Evolutionary conservation across 2,797 vertebrate species (phyloP), one percentile per base, ranked within the genome.

Genomic region (Alcedo atthis): DNA sequence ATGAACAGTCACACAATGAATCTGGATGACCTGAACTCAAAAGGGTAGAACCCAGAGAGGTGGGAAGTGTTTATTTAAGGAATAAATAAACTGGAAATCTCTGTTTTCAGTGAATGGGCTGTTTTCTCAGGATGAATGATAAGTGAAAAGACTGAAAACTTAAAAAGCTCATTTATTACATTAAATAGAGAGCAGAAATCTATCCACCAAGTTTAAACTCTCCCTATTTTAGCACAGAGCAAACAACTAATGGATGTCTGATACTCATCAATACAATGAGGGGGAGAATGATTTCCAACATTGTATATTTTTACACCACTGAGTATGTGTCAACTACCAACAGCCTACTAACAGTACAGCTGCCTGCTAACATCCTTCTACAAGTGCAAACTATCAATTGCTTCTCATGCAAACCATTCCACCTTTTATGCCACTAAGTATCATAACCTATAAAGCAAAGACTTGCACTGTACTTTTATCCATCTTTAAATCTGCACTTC

Each of bases 231-330:
- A 70, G 45, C n/a, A 63, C 3, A 30, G 42, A 64, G 46, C 1
- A 0, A 1, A 3, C 4, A 2, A 33, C 33, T 40, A 85, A 87
- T 1, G 2, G 11, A 45, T 35, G 8, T 26, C 4, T 78, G 37
- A 78, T n/a, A 62, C 11, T 64, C 30, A 55, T 19, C 43, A 62
- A 48, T 33, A 77, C 18, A 81, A 68, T 35, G 22, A 74, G 21
- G 37, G 15, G 22, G 45, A 92, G 28, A 95, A 73, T 12, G 3
- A 64, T 32, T 67, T 86, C 26, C 35, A 73, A 48, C 5, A 35
- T 40, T 26, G 68, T 2, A 1, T 37, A 68, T 71, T 77, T 49
- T 59, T 28, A 77, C 14, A 10, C 8, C 61, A 32, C 25, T 51
- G 33, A 81, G 12, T 12, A 15, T 2, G 0, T 18, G 7, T 33